phyloP scores from a whole-genome alignment of 2,113 vertebrate species.

The Neolamprologus toae region DNA sequence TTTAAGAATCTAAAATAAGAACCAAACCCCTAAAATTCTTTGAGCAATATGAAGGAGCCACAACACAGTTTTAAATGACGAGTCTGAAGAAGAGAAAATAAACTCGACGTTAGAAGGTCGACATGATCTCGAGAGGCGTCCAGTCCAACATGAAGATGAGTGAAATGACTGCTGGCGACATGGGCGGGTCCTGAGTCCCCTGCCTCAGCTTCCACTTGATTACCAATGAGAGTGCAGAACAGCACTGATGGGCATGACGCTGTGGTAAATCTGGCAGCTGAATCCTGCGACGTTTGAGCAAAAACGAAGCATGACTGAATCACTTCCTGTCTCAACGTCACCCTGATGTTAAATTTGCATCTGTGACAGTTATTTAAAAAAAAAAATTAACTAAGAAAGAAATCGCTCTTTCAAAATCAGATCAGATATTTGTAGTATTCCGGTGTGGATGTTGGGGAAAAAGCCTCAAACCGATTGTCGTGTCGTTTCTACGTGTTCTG shows the following conservation, averaged over 20 bases:
- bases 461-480: rapidly evolving
- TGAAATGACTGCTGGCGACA: rapidly evolving
- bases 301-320: background rate
- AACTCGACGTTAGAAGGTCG: rapidly evolving
- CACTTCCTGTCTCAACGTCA: background rate
- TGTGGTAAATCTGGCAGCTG: background rate
- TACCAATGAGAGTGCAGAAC: rapidly evolving
- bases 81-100: background rate
- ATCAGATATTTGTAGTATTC: too few species aligned
- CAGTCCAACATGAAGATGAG: background rate
- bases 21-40: background rate
- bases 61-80: rapidly evolving
- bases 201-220: background rate
- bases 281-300: background rate
- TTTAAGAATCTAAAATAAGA: background rate
- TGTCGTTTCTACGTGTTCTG: background rate
- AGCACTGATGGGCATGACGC: background rate
- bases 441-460: background rate
- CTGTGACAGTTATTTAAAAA: background rate
- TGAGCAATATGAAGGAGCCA: background rate
- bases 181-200: background rate
- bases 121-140: background rate
- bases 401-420: background rate
- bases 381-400: background rate
- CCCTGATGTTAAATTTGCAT: background rate